phyloP scores from a whole-genome alignment of 2,888 invertebrate genomes.

The Dryobota labecula region DNA sequence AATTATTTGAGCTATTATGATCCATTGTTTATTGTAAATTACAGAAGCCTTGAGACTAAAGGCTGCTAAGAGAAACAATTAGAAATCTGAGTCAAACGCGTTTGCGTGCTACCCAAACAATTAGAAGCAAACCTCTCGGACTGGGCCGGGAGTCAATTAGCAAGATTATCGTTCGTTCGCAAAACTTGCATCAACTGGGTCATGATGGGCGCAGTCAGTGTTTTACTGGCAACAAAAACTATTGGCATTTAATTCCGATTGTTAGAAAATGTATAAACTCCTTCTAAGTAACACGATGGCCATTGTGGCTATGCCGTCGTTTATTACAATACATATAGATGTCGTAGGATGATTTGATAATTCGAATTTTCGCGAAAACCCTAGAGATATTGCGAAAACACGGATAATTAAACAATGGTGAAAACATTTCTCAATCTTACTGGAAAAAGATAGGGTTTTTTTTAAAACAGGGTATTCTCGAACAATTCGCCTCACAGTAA shows the following conservation, averaged over 20 bases:
- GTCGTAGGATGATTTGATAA: too few species aligned
- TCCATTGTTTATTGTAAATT: conserved; percentile 76
- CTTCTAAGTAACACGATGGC: not conserved
- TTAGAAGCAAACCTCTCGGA: conserved; percentile 81
- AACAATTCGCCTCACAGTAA: too few species aligned
- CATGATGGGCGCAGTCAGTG: conserved; percentile 39
- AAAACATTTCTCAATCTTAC: too few species aligned
- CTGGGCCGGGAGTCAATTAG: conserved; percentile 78
- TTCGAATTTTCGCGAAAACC: too few species aligned
- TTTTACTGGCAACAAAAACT: conserved; percentile 23
- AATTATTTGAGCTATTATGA: conserved; percentile 68
- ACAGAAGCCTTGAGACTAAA: conserved; percentile 74
- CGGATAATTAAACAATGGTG: too few species aligned
- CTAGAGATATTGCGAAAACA: too few species aligned
- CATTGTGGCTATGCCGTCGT: too few species aligned
- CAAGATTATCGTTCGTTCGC: conserved; percentile 75
- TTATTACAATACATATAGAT: too few species aligned
- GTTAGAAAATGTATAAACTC: not conserved
- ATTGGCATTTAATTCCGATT: conserved; percentile 4
- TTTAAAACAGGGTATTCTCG: too few species aligned
- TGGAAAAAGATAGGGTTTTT: too few species aligned
- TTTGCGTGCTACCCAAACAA: conserved; percentile 84
- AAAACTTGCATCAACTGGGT: conserved; percentile 65
- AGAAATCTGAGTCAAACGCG: conserved; percentile 82
- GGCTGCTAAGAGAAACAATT: conserved; percentile 83